A percentile compares a stretch with the other conserved stretches of the same genome.
Evolutionary conservation across 2,888 invertebrate genomes (phyloP).

Genomic region (Amphipoea lucens): DNA sequence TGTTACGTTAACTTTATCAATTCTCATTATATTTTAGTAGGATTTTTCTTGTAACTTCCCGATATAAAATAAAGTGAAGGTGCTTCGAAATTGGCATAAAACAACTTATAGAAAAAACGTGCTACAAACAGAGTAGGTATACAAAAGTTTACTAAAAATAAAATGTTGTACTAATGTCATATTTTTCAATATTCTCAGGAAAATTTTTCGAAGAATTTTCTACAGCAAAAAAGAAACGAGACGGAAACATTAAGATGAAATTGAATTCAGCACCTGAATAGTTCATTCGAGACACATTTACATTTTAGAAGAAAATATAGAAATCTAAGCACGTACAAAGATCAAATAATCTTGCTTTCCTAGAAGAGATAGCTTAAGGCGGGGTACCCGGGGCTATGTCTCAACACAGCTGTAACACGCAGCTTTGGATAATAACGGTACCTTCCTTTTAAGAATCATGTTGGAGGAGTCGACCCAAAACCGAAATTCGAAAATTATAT

Average conservation of each 20-base stretch:
- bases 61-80: neutral
- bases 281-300: constrained; percentile 30
- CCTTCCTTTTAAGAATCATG: neutral
- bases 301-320: constrained; percentile 27
- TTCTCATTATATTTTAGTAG: constrained; percentile 9
- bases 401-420: neutral
- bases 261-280: constrained; percentile 29
- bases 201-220: neutral
- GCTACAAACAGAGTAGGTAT: neutral
- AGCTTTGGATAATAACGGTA: neutral
- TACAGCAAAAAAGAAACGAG: neutral
- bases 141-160: neutral
- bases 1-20: constrained; percentile 7
- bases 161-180: neutral
- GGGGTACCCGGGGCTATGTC: neutral
- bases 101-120: neutral
- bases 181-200: neutral
- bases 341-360: constrained; percentile 1
- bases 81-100: neutral
- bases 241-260: constrained; percentile 8
- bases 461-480: neutral
- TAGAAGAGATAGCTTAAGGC: neutral
- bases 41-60: neutral
- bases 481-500: neutral
- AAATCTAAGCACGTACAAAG: neutral